Conservation (phyloP, 92 coral and sea anemone genomes). For the Desmophyllum pertusum region DNA sequence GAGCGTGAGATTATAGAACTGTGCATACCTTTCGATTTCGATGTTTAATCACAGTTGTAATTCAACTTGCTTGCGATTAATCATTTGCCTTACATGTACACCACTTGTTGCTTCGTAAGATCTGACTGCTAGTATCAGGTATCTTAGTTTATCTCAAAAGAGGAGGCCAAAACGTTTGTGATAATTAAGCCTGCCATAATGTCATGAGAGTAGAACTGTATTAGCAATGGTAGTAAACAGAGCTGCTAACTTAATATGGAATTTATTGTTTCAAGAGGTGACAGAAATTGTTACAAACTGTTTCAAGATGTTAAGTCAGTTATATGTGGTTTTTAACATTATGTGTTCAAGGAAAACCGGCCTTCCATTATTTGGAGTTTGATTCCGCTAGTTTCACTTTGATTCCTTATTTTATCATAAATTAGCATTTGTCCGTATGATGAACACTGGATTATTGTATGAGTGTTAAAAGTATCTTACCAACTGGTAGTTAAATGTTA, state of each 20-base stretch:
- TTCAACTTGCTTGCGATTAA: slow-evolving; percentile 7
- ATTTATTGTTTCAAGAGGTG: too few relatives aligned
- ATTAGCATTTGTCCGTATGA: background rate
- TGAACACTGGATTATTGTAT: slow-evolving; percentile 8
- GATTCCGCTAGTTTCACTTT: too few relatives aligned
- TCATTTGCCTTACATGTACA: slow-evolving; percentile 5
- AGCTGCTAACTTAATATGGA: background rate
- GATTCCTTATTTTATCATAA: background rate
- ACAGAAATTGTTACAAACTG: background rate
- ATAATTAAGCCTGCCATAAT: background rate
- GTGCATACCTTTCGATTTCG: too few relatives aligned
- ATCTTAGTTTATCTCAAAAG: too few relatives aligned
- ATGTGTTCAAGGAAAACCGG: too few relatives aligned
- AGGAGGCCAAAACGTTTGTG: too few relatives aligned
- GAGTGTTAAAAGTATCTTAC: too few relatives aligned
- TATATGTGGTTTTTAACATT: background rate
- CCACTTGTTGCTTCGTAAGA: slow-evolving; percentile 9
- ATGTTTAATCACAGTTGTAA: slow-evolving; percentile 9
- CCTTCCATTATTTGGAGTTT: too few relatives aligned
- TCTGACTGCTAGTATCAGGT: background rate
- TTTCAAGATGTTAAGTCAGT: slow-evolving; percentile 8
- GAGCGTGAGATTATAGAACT: too few relatives aligned
- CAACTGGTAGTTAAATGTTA: too few relatives aligned
- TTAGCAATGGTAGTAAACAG: background rate
- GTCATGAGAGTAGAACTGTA: slow-evolving; percentile 8